Evolutionary conservation across 2,888 invertebrate genomes (phyloP).

Genomic region (Tipula confusa): DNA sequence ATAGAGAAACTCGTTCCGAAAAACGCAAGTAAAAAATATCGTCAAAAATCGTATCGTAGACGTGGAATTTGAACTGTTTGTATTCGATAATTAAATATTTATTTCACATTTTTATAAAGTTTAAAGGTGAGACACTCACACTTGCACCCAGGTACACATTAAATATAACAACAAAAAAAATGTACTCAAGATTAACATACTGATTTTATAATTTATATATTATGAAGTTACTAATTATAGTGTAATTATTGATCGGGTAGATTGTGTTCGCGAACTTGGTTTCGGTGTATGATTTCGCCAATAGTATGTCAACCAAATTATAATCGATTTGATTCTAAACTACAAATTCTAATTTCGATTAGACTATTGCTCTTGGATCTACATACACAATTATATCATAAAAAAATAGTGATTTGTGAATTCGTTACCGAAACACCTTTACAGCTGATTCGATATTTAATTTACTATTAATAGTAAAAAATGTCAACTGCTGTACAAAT

Average conservation of each 20-base stretch:
- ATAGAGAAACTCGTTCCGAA: neutral
- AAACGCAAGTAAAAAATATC: neutral
- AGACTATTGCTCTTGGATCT: neutral
- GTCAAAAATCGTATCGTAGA: neutral
- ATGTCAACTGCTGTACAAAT: no score
- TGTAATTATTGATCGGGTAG: neutral
- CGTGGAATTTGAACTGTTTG: neutral
- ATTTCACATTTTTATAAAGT: neutral
- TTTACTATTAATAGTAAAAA: no score
- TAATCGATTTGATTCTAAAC: neutral
- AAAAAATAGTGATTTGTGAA: no score
- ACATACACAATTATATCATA: no score
- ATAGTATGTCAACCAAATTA: no score
- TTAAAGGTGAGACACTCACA: neutral
- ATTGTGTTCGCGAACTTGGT: neutral
- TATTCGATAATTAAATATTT: neutral
- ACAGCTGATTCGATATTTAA: no score
- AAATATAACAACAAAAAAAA: no score
- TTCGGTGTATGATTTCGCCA: neutral
- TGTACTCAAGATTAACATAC: neutral
- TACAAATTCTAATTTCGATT: neutral
- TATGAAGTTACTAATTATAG: no score
- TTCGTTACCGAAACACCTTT: no score
- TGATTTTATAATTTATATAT: no score
- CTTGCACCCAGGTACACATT: no score